phyloP scores from a whole-genome alignment of 2,888 invertebrate genomes.

The Pyralis farinalis region DNA sequence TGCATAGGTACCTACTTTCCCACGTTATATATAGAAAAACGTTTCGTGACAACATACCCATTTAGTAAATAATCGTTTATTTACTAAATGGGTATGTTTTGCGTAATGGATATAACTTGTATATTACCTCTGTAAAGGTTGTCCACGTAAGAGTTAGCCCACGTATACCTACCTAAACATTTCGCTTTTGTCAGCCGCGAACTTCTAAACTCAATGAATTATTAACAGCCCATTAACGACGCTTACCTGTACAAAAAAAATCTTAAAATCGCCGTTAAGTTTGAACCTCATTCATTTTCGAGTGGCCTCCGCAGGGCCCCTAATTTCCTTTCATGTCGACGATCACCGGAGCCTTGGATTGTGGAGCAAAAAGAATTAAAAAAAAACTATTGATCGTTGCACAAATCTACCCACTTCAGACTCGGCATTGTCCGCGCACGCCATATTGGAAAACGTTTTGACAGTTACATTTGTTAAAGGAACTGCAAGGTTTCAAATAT shows the following conservation, averaged over 20 bases:
- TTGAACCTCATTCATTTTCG: conserved; percentile 62
- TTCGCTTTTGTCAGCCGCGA: conserved; percentile 2
- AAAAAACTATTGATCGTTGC: conserved; percentile 72
- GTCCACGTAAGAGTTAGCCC: no score
- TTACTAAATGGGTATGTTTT: no score
- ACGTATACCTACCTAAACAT: no score
- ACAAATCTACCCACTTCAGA: conserved; percentile 74
- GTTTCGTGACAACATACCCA: no score
- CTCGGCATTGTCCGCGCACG: conserved; percentile 69
- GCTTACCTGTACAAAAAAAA: conserved; percentile 62
- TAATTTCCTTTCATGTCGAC: conserved; percentile 71
- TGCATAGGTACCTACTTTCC: no score
- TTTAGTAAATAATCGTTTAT: no score
- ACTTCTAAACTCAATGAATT: conserved; percentile 25
- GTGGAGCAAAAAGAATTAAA: conserved; percentile 60
- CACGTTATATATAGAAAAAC: no score
- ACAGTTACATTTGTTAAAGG: conserved; percentile 38
- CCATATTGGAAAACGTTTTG: conserved; percentile 73
- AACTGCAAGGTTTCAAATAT: no score
- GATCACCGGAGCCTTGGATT: conserved; percentile 63
- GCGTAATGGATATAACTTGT: no score
- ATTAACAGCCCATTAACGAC: conserved; percentile 63
- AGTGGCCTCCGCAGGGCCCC: conserved; percentile 65
- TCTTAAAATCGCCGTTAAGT: conserved; percentile 67
- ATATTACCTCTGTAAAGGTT: no score